Conservation (phyloP, 2,888 invertebrate species). For the Hymenopus coronatus region DNA sequence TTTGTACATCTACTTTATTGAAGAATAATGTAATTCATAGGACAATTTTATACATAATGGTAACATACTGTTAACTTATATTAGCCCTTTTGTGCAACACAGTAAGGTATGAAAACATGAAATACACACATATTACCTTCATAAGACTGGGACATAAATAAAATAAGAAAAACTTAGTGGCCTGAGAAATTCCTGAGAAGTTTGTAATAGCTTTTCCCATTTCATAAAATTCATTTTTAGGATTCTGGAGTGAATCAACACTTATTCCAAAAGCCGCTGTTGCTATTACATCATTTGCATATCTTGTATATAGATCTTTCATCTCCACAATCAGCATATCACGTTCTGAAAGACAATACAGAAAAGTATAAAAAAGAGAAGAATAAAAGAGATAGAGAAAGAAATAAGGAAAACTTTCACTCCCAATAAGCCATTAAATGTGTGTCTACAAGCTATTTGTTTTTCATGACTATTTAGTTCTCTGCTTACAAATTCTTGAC, state of each 20-base stretch:
- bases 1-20: too few species aligned
- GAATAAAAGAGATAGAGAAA: too few species aligned
- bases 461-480: too few species aligned
- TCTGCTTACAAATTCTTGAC: too few species aligned
- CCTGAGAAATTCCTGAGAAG: constrained; percentile 13
- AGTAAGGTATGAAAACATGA: too few species aligned
- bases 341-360: not conserved
- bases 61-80: too few species aligned
- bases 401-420: too few species aligned
- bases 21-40: too few species aligned
- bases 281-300: constrained; percentile 60
- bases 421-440: too few species aligned
- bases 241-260: constrained; percentile 54
- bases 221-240: constrained; percentile 55
- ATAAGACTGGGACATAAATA: constrained; percentile 2
- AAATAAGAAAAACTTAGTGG: constrained; percentile 33
- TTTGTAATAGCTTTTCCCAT: constrained; percentile 40
- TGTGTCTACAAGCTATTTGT: too few species aligned
- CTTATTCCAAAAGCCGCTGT: constrained; percentile 56
- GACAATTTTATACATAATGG: too few species aligned
- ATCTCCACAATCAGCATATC: constrained; percentile 43
- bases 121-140: not conserved
- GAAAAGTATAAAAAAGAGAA: not conserved
- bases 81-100: too few species aligned
- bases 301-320: constrained; percentile 52